Base-by-base conservation (phyloP, 2,113 vertebrate genomes). In the Ciconia boyciana region DNA sequence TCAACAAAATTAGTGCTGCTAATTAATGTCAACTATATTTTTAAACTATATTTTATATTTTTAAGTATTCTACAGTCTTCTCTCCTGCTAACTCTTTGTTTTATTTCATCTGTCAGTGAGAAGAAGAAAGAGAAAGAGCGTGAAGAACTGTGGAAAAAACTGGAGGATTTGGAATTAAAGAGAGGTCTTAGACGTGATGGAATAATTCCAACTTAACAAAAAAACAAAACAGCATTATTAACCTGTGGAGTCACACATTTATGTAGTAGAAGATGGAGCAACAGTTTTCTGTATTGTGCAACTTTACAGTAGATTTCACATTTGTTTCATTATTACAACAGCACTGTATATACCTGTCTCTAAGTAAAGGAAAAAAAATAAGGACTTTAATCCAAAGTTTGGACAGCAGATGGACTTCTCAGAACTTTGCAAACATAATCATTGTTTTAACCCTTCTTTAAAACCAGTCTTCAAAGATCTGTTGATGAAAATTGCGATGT, bases 271-370 rank as follows among this genome's bases (percentile, higher is more conserved):
- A 98, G 98, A 98, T 98, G 98, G 98, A 99, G 98, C 98, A 98
- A 98, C 98, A 98, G 98, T 98, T 98, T 98, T 98, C 98, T 99
- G 99, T 99, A 98, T 99, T 98, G 99, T 99, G 99, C 99, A 98
- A 99, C 99, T 99, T 99, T 99, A 99, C 99, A 98, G 99, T 99
- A 99, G 99, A 99, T 99, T 99, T 99, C 98, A 99, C 98, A 98
- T 99, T 98, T 99, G 98, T 99, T 99, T 99, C 99, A 99, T 99
- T 99, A 99, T 99, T 99, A 99, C 99, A 99, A 97, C 99, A 99
- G 98, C 99, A 99, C 99, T 99, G 99, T 99, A 99, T 99, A 99
- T 99, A 99, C 98, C 98, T 99, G 98, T 99, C 98, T 98, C 97
- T 98, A 98, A 98, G 98, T 98, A 98, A 98, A 98, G 98, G 98